Conservation (phyloP, 2,888 invertebrate genomes). For the Epinotia ramella region DNA sequence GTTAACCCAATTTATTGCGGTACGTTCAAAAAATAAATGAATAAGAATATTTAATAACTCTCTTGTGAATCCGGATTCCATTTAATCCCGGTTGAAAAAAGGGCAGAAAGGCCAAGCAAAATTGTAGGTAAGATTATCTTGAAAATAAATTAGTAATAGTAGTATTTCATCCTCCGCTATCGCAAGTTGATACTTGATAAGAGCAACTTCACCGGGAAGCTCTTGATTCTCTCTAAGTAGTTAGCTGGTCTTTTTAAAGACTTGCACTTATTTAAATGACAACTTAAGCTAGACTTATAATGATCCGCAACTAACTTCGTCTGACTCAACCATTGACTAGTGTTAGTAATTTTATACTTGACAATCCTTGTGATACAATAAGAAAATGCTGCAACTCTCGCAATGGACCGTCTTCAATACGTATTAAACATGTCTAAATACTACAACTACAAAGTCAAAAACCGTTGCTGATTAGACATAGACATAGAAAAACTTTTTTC, state of each 20-base stretch:
- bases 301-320: constrained; percentile 6
- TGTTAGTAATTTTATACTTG: neutral
- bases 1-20: neutral
- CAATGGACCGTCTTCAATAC: too few species aligned
- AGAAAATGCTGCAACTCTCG: neutral
- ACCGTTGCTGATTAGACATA: too few species aligned
- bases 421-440: too few species aligned
- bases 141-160: too few species aligned
- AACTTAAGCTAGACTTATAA: constrained; percentile 22
- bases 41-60: constrained; percentile 18
- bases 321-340: neutral
- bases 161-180: neutral
- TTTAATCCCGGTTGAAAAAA: neutral
- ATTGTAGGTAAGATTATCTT: constrained; percentile 5
- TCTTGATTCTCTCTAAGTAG: constrained; percentile 15
- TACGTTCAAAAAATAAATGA: neutral
- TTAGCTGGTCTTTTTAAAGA: constrained; percentile 14
- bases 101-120: neutral
- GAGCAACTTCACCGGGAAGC: constrained; percentile 7
- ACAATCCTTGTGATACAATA: neutral
- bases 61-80: constrained; percentile 14
- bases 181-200: neutral
- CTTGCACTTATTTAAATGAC: constrained; percentile 25
- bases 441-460: too few species aligned
- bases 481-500: too few species aligned